phyloP scores from a whole-genome alignment of 2,888 invertebrate species.

The Eumacrocentrus americanus region DNA sequence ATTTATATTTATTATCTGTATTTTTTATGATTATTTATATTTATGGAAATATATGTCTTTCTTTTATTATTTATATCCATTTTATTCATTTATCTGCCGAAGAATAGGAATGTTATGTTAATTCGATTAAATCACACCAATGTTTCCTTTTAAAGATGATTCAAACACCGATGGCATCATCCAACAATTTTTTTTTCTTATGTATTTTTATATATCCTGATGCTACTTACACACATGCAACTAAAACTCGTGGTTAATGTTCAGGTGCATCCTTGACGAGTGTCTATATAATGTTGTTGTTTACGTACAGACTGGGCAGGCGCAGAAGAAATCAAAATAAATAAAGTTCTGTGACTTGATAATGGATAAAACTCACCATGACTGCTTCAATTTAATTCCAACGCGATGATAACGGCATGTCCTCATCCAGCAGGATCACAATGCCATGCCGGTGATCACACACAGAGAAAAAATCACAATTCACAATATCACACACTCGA shows the following conservation, averaged over 20 bases:
- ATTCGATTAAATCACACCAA: too few species aligned
- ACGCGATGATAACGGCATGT: constrained; percentile 34
- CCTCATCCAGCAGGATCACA: constrained; percentile 21
- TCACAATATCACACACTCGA: constrained; percentile 8
- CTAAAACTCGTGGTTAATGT: background rate
- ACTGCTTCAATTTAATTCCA: constrained; percentile 35
- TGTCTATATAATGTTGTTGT: background rate
- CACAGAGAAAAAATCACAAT: background rate
- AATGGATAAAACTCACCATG: constrained; percentile 33
- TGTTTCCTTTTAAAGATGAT: too few species aligned
- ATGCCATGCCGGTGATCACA: background rate
- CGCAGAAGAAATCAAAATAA: too few species aligned
- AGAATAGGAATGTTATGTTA: too few species aligned
- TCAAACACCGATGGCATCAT: too few species aligned
- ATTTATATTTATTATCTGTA: background rate
- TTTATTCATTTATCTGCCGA: background rate
- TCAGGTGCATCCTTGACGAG: background rate
- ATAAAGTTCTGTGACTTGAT: too few species aligned
- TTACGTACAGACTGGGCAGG: background rate
- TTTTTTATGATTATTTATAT: too few species aligned
- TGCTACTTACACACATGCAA: background rate
- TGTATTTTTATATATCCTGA: background rate
- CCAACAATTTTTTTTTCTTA: background rate
- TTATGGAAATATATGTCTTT: too few species aligned
- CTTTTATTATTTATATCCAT: background rate